A percentile compares a stretch with the other conserved stretches of the same genome.
These are phyloP conservation scores for Galeopsomyia nigrocyanea DNA, from an alignment of 2,888 invertebrate genomes.

Conservation along the genomic window DNA sequence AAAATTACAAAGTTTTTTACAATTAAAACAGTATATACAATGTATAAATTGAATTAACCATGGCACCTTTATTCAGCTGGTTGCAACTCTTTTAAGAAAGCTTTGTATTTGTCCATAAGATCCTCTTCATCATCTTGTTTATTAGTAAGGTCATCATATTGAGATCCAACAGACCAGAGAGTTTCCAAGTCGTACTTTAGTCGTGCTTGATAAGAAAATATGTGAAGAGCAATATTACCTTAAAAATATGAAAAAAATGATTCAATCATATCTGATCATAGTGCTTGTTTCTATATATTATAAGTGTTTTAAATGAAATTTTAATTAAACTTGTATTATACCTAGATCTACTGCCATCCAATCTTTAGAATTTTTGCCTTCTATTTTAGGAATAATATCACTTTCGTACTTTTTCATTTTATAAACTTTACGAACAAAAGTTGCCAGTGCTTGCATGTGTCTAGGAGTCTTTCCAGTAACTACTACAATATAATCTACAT, in stretches of 20 bases:
- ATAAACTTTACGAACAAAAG: constrained; percentile 82
- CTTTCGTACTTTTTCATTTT: constrained; percentile 77
- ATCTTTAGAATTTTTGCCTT: constrained; percentile 81
- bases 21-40: too few relatives aligned
- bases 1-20: too few relatives aligned
- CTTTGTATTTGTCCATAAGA: constrained; percentile 78
- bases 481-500: constrained; percentile 88
- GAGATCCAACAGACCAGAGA: constrained; percentile 88
- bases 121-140: constrained; percentile 75
- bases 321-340: constrained; percentile 60
- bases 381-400: constrained; percentile 82
- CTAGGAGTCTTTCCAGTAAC: constrained; percentile 81
- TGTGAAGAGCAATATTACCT: constrained; percentile 94
- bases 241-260: constrained; percentile 62
- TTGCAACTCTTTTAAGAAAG: constrained; percentile 75
- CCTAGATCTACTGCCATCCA: constrained; percentile 95
- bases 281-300: too few relatives aligned
- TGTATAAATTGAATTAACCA: not conserved
- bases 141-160: constrained; percentile 81
- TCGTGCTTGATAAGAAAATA: constrained; percentile 82
- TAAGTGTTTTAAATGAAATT: too few relatives aligned
- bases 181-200: constrained; percentile 88
- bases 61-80: constrained; percentile 69
- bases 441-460: constrained; percentile 82
- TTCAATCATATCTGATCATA: not conserved